Evolutionary conservation across 2,888 invertebrate species (phyloP).

Genomic region (Calliphora vomitoria): DNA sequence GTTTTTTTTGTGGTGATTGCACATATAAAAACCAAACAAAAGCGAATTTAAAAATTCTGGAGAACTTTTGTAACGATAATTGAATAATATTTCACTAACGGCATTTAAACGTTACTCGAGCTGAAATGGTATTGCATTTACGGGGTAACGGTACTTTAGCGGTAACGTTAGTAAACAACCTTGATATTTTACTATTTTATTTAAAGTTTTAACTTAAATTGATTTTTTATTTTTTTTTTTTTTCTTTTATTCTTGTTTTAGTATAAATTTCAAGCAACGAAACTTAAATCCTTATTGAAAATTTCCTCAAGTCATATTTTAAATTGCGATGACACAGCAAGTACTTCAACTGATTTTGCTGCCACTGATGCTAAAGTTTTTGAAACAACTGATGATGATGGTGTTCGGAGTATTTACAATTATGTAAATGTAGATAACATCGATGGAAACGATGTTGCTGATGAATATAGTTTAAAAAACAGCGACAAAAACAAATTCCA

Average conservation of each 20-base stretch:
- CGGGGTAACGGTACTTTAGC: too few relatives aligned
- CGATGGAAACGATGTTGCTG: conserved; percentile 31
- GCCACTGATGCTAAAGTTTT: background rate
- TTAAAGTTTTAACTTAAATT: conserved; percentile 3
- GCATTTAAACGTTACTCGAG: too few relatives aligned
- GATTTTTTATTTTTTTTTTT: conserved; percentile 7
- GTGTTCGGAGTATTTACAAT: conserved; percentile 24
- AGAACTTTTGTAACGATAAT: too few relatives aligned
- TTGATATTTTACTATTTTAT: background rate
- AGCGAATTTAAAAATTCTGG: too few relatives aligned
- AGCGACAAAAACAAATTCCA: conserved; percentile 39
- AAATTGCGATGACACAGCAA: conserved; percentile 40
- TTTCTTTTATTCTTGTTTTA: conserved; percentile 65
- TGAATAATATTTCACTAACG: too few relatives aligned
- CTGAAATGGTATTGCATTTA: too few relatives aligned
- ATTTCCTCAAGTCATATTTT: conserved; percentile 79
- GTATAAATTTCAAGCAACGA: conserved; percentile 83
- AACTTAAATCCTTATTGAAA: conserved; percentile 82
- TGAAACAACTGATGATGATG: conserved; percentile 8
- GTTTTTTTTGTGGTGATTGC: too few relatives aligned
- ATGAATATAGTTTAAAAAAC: background rate
- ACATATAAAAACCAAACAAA: too few relatives aligned
- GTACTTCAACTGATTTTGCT: background rate
- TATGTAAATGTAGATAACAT: conserved; percentile 42
- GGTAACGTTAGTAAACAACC: too few relatives aligned